Evolutionary conservation across 1,140 invertebrate species (phyloP), one percentile per base, ranked within the genome.

Genomic region (Leucophenga varia): DNA sequence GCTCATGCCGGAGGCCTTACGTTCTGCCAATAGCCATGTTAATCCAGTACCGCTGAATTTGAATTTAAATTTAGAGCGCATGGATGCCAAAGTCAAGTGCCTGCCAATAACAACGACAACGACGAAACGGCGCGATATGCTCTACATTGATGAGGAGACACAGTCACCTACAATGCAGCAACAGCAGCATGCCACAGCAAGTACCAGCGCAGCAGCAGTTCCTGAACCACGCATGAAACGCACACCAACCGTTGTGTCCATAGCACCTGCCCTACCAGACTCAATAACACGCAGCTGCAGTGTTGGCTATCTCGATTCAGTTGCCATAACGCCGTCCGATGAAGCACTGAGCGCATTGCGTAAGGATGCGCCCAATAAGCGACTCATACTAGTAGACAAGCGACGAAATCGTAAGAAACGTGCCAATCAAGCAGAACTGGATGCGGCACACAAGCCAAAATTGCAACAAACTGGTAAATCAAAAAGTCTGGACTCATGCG

Each of bases 221-320:
- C 47, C 72, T 47, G 73, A 73, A 30, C 43, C 53, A 35, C 63
- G 72, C 34, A 82, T 83, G 40, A 81, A 82, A 36, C 78, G 84
- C 19, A 82, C 83, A 0, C 80, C 84, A 1, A 84, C 84, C 0
- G 80, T 85, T 1, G 79, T 84, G 13, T 84, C 83, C 0, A 85
- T 86, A 22, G 84, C 83, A 16, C 84, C 84, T 0, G 78, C 82
- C 0, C 14, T 76, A 34, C 68, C 72, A 12, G 86, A 88, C 49
- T 84, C 86, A 0, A 90, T 90, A 70, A 86, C 88, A 2, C 78
- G 89, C 10, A 91, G 89, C 58, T 91, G 89, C 64, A 91, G 88
- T 65, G 89, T 91, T 2, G 89, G 89, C 1, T 91, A 91, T 59
- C 76, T 93, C 43, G 89, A 91, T 56, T 79, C 88, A 32, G 86